A percentile compares a stretch with the other conserved stretches of the same genome.
Evolutionary conservation across 37 sponge, comb jelly and placozoan species (phyloP).

Genomic region (Theonella swinhoei): DNA sequence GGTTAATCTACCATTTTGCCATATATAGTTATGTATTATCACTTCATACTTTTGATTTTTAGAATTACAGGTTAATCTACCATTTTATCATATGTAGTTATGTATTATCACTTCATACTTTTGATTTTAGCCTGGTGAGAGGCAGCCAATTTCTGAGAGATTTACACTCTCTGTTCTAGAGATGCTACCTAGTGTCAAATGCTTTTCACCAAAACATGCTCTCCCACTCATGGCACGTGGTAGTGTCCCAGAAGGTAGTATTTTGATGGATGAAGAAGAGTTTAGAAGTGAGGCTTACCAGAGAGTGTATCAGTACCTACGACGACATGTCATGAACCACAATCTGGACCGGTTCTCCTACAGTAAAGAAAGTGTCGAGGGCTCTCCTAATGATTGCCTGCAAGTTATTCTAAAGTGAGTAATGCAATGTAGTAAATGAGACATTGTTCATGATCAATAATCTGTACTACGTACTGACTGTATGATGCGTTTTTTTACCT

Average conservation of each 20-base stretch:
- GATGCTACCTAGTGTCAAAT: constrained; percentile 44
- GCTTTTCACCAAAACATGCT: constrained; percentile 13
- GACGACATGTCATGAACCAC: background rate
- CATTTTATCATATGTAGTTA: background rate
- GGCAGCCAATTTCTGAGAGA: background rate
- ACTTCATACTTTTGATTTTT: background rate
- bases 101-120: background rate
- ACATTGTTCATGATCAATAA: background rate
- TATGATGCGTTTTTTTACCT: too few species aligned
- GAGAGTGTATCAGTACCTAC: constrained; percentile 75
- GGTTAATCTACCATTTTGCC: background rate
- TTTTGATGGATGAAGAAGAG: constrained; percentile 52
- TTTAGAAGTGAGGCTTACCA: constrained; percentile 52
- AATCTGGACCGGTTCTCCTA: constrained; percentile 50
- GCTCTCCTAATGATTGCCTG: constrained; percentile 29
- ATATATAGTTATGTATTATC: background rate
- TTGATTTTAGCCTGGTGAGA: too few species aligned
- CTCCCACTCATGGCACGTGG: background rate
- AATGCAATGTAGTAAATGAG: too few species aligned
- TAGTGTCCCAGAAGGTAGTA: background rate
- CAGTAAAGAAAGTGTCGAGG: constrained; percentile 3
- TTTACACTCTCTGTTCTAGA: constrained; percentile 27
- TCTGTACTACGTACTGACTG: background rate
- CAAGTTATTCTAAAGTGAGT: constrained; percentile 52
- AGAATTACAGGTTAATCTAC: background rate